Conservation (phyloP, 2,113 vertebrate species). For the Eurypyga helias region DNA sequence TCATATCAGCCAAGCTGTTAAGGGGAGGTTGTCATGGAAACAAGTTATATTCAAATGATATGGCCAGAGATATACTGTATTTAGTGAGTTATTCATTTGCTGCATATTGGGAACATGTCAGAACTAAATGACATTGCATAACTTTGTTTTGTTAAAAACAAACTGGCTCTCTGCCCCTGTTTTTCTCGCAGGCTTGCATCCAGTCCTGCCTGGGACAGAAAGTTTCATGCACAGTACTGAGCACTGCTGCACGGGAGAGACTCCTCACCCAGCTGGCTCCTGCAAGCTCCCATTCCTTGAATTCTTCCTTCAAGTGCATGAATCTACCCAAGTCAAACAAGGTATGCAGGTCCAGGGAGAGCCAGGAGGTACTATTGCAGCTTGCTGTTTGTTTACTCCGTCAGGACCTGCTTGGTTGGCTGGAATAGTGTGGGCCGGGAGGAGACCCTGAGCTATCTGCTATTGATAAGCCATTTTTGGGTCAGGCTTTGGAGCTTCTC, state of each 20-base stretch:
- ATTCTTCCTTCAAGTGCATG: background rate
- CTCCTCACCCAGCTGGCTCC: background rate
- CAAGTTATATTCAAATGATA: constrained; percentile 76
- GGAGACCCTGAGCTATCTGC: background rate
- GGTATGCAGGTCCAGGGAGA: background rate
- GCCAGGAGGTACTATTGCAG: background rate
- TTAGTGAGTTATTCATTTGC: constrained; percentile 75
- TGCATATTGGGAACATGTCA: constrained; percentile 68
- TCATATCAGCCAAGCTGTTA: constrained; percentile 75
- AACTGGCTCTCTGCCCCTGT: constrained; percentile 25
- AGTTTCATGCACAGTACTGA: background rate
- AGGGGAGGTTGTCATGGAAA: constrained; percentile 80
- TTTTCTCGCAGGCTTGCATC: background rate
- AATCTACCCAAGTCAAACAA: background rate
- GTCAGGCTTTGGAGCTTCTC: background rate
- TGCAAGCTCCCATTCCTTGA: background rate
- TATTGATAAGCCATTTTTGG: background rate
- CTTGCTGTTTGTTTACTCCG: background rate
- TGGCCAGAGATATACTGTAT: constrained; percentile 67
- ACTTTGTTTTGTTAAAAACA: constrained; percentile 72
- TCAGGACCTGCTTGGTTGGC: background rate
- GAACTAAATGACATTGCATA: constrained; percentile 69
- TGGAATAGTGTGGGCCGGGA: background rate
- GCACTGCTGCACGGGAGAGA: background rate
- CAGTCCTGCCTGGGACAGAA: background rate